Evolutionary conservation across 2,113 vertebrate species (phyloP).

Genomic region (Bubo bubo): DNA sequence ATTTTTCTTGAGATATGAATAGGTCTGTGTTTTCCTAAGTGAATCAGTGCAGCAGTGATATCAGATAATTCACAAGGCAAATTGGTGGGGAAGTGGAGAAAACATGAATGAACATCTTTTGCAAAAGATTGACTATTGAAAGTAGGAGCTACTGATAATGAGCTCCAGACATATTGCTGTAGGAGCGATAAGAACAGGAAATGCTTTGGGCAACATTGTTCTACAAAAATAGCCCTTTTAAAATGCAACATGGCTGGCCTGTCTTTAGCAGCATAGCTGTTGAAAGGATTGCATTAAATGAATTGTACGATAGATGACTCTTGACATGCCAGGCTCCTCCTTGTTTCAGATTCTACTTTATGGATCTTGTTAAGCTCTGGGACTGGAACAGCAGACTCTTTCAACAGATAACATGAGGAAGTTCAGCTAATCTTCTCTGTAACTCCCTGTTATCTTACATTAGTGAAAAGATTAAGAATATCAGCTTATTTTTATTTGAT

Average conservation of each 20-base stretch:
- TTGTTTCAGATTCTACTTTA: constrained; percentile 39
- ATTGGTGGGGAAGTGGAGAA: background rate
- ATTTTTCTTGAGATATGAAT: constrained; percentile 32
- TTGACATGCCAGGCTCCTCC: constrained; percentile 38
- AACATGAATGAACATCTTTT: constrained; percentile 47
- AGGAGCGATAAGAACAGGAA: constrained; percentile 56
- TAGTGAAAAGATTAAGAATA: constrained; percentile 54
- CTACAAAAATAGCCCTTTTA: constrained; percentile 43
- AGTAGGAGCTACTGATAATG: constrained; percentile 28
- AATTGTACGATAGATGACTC: constrained; percentile 39
- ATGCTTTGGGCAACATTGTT: constrained; percentile 52
- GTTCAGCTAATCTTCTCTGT: constrained; percentile 20
- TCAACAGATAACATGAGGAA: constrained; percentile 21
- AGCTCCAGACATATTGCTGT: constrained; percentile 30
- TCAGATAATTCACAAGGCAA: background rate
- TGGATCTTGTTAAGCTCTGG: constrained; percentile 43
- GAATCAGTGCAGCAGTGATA: constrained; percentile 3
- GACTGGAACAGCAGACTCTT: constrained; percentile 37
- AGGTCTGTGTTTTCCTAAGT: constrained; percentile 46
- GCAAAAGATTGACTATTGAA: constrained; percentile 19
- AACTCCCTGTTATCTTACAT: constrained; percentile 41
- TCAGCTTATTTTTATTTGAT: constrained; percentile 48
- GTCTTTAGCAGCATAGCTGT: constrained; percentile 24
- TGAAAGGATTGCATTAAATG: constrained; percentile 42
- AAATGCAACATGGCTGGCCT: constrained; percentile 19